A percentile compares a stretch with the other conserved stretches of the same genome.
Conservation (phyloP, 2,113 vertebrate genomes). For the Gnathonemus longibarbis region DNA sequence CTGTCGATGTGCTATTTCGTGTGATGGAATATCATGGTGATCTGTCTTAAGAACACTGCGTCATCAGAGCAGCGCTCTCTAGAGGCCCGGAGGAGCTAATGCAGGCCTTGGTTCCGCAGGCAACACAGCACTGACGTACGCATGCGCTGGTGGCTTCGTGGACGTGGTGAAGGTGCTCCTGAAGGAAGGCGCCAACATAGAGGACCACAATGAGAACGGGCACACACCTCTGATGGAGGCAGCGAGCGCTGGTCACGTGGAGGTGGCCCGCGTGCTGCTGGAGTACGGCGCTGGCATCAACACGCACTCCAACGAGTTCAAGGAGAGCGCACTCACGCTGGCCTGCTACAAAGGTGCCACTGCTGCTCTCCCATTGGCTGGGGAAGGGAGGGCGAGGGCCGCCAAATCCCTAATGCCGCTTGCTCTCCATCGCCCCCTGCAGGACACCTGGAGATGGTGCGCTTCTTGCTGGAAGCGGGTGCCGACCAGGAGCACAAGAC, state of each 20-base stretch:
- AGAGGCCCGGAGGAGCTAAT: background rate
- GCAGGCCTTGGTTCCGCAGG: constrained; percentile 56
- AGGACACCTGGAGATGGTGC: constrained; percentile 99
- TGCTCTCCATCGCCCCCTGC: constrained; percentile 30
- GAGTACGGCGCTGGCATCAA: constrained; percentile 98
- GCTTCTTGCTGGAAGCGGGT: constrained; percentile 95
- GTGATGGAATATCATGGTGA: background rate
- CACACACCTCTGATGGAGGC: constrained; percentile 98
- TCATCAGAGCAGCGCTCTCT: background rate
- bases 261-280: constrained; percentile 90
- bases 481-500: constrained; percentile 99
- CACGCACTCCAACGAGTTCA: constrained; percentile 99
- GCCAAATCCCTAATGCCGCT: background rate
- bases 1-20: background rate
- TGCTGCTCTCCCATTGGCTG: background rate
- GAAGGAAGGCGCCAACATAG: constrained; percentile 96
- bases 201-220: constrained; percentile 98
- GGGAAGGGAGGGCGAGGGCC: background rate
- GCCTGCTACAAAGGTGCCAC: constrained; percentile 94
- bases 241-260: constrained; percentile 93
- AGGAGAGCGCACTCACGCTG: constrained; percentile 97
- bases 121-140: constrained; percentile 94
- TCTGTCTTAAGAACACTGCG: background rate
- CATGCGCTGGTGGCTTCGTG: constrained; percentile 95
- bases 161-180: constrained; percentile 96